phyloP scores from a whole-genome alignment of 2,113 vertebrate species.

The Otocyon megalotis region DNA sequence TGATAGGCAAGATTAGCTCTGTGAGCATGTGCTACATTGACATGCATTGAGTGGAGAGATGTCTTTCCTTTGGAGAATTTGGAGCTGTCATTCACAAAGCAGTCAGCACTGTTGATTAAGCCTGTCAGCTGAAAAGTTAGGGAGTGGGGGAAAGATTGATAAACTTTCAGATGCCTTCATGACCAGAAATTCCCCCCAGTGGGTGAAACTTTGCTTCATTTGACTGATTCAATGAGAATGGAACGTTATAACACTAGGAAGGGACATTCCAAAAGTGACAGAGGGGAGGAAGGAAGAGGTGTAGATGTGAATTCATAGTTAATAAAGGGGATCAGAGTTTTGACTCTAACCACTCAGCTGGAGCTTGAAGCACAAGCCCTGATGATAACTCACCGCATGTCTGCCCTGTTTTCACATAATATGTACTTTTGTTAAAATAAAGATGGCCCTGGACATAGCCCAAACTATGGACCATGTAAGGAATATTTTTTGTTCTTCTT shows the following conservation, averaged over 20 bases:
- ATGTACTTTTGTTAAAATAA: neutral
- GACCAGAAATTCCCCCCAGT: neutral
- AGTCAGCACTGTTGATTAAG: slow-evolving; percentile 69
- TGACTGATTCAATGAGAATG: neutral
- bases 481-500: neutral
- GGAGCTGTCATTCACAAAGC: slow-evolving; percentile 65
- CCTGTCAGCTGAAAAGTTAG: slow-evolving; percentile 52
- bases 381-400: accelerated
- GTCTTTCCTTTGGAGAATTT: slow-evolving; percentile 73
- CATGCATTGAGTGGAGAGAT: slow-evolving; percentile 14
- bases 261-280: neutral
- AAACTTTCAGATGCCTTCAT: slow-evolving; percentile 12
- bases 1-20: slow-evolving; percentile 80
- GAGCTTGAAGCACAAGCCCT: neutral
- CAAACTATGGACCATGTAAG: neutral
- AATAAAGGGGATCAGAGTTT: neutral
- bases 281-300: neutral
- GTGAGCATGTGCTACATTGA: slow-evolving; percentile 39
- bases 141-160: neutral
- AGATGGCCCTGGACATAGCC: neutral
- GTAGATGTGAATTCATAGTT: neutral
- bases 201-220: neutral
- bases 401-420: neutral
- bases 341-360: neutral
- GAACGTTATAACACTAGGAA: neutral